A percentile compares a stretch with the other conserved stretches of the same genome.
These are phyloP conservation scores for Aphyosemion australe DNA, from an alignment of 2,113 vertebrate species.

Conservation along the genomic window DNA sequence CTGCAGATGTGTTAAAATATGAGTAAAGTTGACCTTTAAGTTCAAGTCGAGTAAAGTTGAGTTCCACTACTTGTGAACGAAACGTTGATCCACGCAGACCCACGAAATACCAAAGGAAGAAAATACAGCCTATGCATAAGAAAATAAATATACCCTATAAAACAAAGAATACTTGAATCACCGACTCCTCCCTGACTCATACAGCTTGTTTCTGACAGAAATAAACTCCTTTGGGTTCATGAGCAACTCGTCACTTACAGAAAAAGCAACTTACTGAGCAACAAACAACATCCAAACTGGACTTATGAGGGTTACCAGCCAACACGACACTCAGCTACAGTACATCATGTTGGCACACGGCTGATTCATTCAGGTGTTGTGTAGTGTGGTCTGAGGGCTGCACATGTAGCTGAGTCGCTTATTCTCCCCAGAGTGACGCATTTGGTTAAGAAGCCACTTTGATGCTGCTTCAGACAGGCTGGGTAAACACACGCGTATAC, in stretches of 20 bases:
- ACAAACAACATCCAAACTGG: background rate
- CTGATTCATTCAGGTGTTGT: conserved; percentile 36
- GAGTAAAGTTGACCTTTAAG: too few relatives aligned
- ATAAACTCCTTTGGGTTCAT: background rate
- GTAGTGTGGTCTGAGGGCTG: conserved; percentile 18
- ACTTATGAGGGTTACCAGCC: background rate
- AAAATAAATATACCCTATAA: background rate
- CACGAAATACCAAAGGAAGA: too few relatives aligned
- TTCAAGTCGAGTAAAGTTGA: too few relatives aligned
- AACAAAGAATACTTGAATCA: conserved; percentile 37
- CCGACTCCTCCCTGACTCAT: background rate
- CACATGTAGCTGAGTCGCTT: conserved; percentile 44
- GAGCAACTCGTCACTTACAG: background rate
- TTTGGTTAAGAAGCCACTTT: conserved; percentile 36
- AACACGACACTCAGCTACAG: conserved; percentile 6
- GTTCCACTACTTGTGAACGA: too few relatives aligned
- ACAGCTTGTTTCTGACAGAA: too few relatives aligned
- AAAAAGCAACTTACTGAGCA: background rate
- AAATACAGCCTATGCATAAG: too few relatives aligned
- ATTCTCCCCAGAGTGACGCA: conserved; percentile 57
- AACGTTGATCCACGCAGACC: too few relatives aligned
- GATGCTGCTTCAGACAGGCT: conserved; percentile 17
- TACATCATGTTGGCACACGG: conserved; percentile 1
- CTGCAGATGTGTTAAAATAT: too few relatives aligned
- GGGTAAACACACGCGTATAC: conserved; percentile 10